Base-by-base conservation (phyloP, 2,113 vertebrate genomes). In the Epinephelus fuscoguttatus region DNA sequence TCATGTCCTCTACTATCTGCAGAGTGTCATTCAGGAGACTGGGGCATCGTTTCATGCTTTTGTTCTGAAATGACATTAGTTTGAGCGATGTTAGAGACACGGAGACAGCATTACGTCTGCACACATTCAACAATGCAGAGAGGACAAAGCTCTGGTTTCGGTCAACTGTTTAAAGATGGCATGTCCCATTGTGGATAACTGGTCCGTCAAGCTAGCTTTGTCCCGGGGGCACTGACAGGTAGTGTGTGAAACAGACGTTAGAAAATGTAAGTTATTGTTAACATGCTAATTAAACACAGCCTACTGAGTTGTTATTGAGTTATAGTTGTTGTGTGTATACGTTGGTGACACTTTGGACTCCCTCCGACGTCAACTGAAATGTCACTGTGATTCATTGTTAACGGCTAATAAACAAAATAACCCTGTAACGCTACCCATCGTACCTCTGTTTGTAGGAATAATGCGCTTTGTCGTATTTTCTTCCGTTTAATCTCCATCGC, bases 401-500 rank as follows among this genome's bases (percentile, higher is more conserved):
- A 80, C n/a, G 27, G 21, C 13, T 49, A 57, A 40, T n/a, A 68
- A 4, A 70, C 2, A 40, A 40, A 3, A 12, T 2, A 8, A 15
- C 49, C 11, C 18, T 9, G 2, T 14, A 4, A 55, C 52, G 15
- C 30, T 47, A 13, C 17, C 15, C 56, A 6, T 2, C 80, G 9
- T 90, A 96, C 95, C 95, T 96, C 93, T 3, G 91, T 91, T 52
- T 90, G 91, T 11, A 91, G 80, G 71, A 95, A 94, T 25, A 95
- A 50, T 0, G 78, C 33, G 61, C 94, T 96, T 75, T 96, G 84
- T 61, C 89, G 83, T 78, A 95, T 96, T 89, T 95, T 96, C 91
- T 95, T 95, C 53, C 95, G 89, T 71, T 96, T 96, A 12, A 96
- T 92, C 80, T 96, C 96, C 96, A 96, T 96, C 0, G 91, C 94